Conservation (phyloP, 2,797 vertebrate genomes). For the Girardinus metallicus region DNA sequence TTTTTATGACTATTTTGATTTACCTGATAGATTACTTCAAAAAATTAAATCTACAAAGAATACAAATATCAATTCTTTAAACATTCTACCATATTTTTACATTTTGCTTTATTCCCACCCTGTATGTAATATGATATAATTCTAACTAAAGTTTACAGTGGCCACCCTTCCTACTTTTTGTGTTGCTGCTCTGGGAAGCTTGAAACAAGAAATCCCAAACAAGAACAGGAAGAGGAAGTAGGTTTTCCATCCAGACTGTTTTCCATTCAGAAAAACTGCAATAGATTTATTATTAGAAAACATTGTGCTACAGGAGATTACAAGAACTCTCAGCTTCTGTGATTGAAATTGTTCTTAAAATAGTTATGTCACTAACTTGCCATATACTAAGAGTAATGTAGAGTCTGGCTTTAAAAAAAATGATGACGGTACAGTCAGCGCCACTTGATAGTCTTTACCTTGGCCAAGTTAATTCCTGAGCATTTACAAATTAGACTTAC, state of each 20-base stretch:
- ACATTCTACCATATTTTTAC: background rate
- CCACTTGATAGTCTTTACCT: constrained; percentile 30
- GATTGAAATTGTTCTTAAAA: background rate
- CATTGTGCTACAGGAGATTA: constrained; percentile 9
- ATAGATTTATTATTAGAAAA: constrained; percentile 26
- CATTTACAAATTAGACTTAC: constrained; percentile 7
- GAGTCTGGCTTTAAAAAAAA: background rate
- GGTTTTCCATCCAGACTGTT: constrained; percentile 48
- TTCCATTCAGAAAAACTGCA: constrained; percentile 38
- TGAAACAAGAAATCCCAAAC: constrained; percentile 66
- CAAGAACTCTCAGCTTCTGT: constrained; percentile 10
- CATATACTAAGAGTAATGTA: background rate
- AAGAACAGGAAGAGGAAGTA: constrained; percentile 71
- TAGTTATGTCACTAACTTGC: background rate
- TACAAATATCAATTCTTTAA: background rate
- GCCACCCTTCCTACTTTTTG: constrained; percentile 36
- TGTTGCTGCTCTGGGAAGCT: constrained; percentile 47
- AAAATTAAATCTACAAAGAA: background rate
- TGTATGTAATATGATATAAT: background rate
- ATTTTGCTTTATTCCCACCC: background rate
- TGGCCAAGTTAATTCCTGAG: constrained; percentile 23
- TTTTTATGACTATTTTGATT: background rate
- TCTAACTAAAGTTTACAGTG: constrained; percentile 11
- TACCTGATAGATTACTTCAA: background rate
- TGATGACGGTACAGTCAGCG: constrained; percentile 1